These are phyloP conservation scores for Hydrotaea diabolus DNA, from an alignment of 2,888 invertebrate species.

Conservation along the genomic window DNA sequence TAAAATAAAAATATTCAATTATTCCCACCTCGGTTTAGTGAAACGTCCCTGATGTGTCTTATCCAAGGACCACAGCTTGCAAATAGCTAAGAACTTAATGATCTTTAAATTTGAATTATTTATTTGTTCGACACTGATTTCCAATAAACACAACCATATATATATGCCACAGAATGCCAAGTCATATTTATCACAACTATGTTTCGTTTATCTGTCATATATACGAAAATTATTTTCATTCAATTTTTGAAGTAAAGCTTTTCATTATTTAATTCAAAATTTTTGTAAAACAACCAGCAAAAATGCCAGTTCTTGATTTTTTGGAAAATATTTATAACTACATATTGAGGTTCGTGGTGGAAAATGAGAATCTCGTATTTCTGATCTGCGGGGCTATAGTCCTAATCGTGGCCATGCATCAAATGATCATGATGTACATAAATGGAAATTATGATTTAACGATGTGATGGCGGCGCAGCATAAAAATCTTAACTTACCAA, in stretches of 20 bases:
- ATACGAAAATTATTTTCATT: background rate
- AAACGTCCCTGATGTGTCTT: no score
- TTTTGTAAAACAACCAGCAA: background rate
- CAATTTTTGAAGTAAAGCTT: no score
- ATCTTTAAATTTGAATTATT: no score
- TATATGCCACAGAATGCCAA: no score
- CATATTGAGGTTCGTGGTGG: background rate
- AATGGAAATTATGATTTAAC: background rate
- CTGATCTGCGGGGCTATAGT: background rate
- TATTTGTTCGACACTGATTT: no score
- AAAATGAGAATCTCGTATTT: constrained; percentile 1
- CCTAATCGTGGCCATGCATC: background rate
- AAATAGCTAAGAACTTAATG: no score
- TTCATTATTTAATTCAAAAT: constrained; percentile 1
- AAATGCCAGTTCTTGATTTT: background rate
- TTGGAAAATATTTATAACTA: constrained; percentile 1
- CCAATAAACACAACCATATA: no score
- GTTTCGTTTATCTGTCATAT: no score
- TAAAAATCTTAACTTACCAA: constrained; percentile 71
- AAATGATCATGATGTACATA: constrained; percentile 30
- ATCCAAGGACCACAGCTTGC: no score
- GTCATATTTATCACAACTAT: no score
- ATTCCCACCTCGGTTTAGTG: no score
- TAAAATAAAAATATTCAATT: no score
- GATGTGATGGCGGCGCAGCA: background rate